These are phyloP conservation scores for Pangasius larnaudii DNA, from an alignment of 2,797 vertebrate genomes.

Conservation along the genomic window DNA sequence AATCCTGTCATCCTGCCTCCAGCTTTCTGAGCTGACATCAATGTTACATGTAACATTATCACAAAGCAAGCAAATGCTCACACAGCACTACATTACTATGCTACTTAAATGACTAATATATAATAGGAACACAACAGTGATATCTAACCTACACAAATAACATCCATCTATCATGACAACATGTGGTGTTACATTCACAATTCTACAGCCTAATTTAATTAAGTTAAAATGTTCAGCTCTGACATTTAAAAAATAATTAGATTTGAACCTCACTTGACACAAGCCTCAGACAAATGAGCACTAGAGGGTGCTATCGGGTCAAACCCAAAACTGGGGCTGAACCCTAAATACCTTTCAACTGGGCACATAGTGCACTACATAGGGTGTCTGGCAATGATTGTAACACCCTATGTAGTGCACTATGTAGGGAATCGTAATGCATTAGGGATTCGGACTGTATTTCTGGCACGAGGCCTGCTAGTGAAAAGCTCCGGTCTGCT, in stretches of 20 bases:
- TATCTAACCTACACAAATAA: neutral
- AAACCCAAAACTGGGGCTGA: neutral
- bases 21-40: neutral
- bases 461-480: neutral
- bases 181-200: neutral
- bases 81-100: neutral
- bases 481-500: neutral
- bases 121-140: neutral
- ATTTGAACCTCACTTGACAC: neutral
- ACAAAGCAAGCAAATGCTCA: neutral
- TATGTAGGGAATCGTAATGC: neutral
- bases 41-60: neutral
- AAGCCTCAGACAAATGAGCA: conserved; percentile 19
- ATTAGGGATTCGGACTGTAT: conserved; percentile 30
- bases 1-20: neutral
- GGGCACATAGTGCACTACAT: neutral
- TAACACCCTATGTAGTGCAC: neutral
- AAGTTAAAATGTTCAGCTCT: neutral
- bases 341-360: neutral
- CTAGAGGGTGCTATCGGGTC: conserved; percentile 66
- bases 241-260: neutral
- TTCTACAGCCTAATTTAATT: too few relatives aligned
- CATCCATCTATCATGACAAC: neutral
- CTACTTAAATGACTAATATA: neutral
- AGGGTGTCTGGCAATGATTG: neutral